Evolutionary conservation across 2,113 vertebrate genomes (phyloP).

Genomic region (Diadophis punctatus): DNA sequence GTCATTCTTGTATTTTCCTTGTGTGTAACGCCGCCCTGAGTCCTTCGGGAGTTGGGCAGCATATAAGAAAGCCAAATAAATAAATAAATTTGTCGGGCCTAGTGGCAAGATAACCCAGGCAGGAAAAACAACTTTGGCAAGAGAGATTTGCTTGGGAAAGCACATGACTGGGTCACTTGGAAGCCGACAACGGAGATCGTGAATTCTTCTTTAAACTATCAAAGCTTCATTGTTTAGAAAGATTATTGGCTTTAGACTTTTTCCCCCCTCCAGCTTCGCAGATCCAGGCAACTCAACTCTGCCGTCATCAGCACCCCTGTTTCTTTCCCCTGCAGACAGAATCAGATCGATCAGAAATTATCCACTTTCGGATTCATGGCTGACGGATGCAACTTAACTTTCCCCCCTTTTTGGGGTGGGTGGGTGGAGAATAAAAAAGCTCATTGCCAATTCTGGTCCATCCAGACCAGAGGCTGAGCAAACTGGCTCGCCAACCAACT

Average conservation of each 20-base stretch:
- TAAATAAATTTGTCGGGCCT: neutral
- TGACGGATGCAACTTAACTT: neutral
- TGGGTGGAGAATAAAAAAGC: no score
- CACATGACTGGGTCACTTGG: no score
- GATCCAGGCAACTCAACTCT: neutral
- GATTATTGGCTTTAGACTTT: neutral
- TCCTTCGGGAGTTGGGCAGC: no score
- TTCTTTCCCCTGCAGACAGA: neutral
- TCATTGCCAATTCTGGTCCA: neutral
- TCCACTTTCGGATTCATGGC: neutral
- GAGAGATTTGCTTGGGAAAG: neutral
- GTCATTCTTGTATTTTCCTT: no score
- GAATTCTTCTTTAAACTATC: neutral
- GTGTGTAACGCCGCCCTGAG: no score
- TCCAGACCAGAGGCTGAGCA: neutral
- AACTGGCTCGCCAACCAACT: no score
- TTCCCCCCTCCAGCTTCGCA: neutral
- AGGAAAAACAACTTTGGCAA: neutral
- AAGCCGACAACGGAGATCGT: neutral
- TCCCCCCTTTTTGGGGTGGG: neutral
- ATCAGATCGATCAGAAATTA: neutral
- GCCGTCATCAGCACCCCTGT: neutral
- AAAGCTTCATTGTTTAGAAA: neutral
- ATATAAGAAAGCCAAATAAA: no score
- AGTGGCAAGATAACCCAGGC: neutral